Conservation (phyloP, 2,888 invertebrate species). For the Apotomis turbidana region DNA sequence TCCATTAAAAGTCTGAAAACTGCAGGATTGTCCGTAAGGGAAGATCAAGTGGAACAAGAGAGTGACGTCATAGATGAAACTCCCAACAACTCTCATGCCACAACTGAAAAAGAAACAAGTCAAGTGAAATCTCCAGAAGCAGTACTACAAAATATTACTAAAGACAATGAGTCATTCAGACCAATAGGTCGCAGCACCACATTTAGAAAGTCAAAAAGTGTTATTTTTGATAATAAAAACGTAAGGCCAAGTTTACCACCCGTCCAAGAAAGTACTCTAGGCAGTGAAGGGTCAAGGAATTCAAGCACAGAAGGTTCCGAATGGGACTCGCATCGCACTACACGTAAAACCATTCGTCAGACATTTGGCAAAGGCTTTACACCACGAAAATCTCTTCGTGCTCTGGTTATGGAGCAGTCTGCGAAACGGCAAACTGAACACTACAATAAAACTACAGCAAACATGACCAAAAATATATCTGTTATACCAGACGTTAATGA, state of each 20-base stretch:
- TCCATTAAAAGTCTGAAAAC: slow-evolving; percentile 16
- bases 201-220: slow-evolving; percentile 59
- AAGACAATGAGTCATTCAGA: slow-evolving; percentile 56
- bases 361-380: slow-evolving; percentile 74
- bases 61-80: slow-evolving; percentile 43
- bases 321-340: slow-evolving; percentile 77
- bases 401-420: slow-evolving; percentile 74
- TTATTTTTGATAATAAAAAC: slow-evolving; percentile 52
- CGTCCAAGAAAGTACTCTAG: slow-evolving; percentile 58
- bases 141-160: slow-evolving; percentile 54
- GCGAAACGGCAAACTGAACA: slow-evolving; percentile 62
- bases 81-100: slow-evolving; percentile 57
- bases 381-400: slow-evolving; percentile 68
- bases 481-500: not conserved
- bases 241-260: slow-evolving; percentile 58
- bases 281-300: slow-evolving; percentile 57
- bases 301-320: slow-evolving; percentile 72
- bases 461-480: slow-evolving; percentile 8
- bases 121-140: slow-evolving; percentile 62
- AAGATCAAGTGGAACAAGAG: slow-evolving; percentile 35
- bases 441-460: slow-evolving; percentile 52
- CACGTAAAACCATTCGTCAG: slow-evolving; percentile 70
- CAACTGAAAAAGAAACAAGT: slow-evolving; percentile 54
- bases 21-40: slow-evolving; percentile 11
- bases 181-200: slow-evolving; percentile 58